Evolutionary conservation across 2,113 vertebrate genomes (phyloP), one percentile per base, ranked within the genome.

Genomic region (Toxotes jaculatrix): DNA sequence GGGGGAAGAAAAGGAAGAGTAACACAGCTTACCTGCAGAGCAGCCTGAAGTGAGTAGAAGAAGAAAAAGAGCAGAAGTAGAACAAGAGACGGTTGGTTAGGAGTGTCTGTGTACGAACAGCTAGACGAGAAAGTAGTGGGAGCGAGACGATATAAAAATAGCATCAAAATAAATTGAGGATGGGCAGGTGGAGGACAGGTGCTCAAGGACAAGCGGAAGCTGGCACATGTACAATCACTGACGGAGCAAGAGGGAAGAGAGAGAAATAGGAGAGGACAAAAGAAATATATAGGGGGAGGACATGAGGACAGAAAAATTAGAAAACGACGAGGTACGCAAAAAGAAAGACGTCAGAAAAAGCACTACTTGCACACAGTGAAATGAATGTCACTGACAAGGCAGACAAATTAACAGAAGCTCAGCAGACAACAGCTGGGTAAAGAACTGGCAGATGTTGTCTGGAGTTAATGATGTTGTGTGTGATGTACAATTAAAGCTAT

Each of bases 21-120:
- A 92, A 76, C 77, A 73, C 77, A 73, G 77, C 96, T 97, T 95
- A 98, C 97, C 97, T 98, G 96, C 90, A 98, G 91, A 88, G 96
- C 95, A 94, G 97, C 97, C 97, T 96, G 90, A 81, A 90, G 88
- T 90, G 75, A 88, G 86, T 9, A 82, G 65, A 77, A 82, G 75
- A 74, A 77, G 77, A 80, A 68, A 62, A 73, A 74, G 72, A 82
- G 57, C 42, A 92, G 75, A 85, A 78, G 67, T 51, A 81, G 51
- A 83, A 86, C 67, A 90, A 82, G 64, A 93, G 83, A 89, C 79
- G 84, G 72, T 75, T 86, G 31, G 82, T 95, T 93, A 92, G 62
- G 36, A 75, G 17, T 3, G 69, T 80, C 60, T 0, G 64, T 31
- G 62, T 69, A 59, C 49, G 47, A 65, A 74, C 63, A 77, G 80